phyloP scores from a whole-genome alignment of 2,113 vertebrate species.

The Passer domesticus region DNA sequence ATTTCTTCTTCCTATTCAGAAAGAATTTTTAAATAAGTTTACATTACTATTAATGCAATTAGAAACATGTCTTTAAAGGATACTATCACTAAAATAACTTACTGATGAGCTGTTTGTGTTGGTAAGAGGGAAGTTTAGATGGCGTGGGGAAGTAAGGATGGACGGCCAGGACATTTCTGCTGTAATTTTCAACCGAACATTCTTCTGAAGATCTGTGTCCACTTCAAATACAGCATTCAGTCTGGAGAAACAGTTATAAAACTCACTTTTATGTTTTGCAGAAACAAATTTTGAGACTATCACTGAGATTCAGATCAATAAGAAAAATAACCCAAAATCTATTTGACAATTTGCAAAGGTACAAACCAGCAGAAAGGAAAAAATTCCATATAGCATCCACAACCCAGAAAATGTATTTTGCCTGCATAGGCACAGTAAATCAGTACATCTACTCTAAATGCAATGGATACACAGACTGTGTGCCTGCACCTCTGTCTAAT shows the following conservation, averaged over 20 bases:
- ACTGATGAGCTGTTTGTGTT: constrained; percentile 95
- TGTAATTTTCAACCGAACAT: constrained; percentile 85
- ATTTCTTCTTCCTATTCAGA: constrained; percentile 88
- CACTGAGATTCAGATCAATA: background rate
- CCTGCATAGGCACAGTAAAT: background rate
- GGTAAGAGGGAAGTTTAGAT: constrained; percentile 89
- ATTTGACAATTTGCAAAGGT: background rate
- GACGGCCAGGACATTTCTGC: constrained; percentile 93
- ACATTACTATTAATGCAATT: background rate
- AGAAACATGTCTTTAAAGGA: background rate
- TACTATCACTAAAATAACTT: constrained; percentile 67
- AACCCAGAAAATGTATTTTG: background rate
- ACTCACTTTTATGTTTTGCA: background rate
- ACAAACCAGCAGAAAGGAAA: background rate
- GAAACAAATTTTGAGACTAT: background rate
- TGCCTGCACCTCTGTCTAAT: background rate
- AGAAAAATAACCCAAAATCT: background rate
- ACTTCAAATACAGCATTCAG: constrained; percentile 90
- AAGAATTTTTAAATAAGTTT: constrained; percentile 1
- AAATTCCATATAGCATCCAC: background rate
- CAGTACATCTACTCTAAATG: background rate
- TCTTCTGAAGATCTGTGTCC: constrained; percentile 96
- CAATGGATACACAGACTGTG: background rate
- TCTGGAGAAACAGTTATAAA: constrained; percentile 66
- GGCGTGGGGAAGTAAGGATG: constrained; percentile 82